phyloP scores from a whole-genome alignment of 1,140 invertebrate species.

The Helicoverpa armigera region DNA sequence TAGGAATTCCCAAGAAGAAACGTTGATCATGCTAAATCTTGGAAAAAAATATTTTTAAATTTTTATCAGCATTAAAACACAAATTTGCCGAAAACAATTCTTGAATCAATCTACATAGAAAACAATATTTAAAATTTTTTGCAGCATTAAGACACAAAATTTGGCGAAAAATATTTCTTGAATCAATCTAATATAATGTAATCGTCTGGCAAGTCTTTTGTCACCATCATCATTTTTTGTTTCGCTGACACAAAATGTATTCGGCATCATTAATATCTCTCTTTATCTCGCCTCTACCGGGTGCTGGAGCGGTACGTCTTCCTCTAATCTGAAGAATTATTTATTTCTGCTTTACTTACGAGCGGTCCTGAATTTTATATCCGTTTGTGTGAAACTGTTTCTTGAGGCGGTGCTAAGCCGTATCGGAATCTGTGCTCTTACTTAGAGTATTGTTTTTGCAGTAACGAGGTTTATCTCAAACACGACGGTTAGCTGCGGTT shows the following conservation, averaged over 20 bases:
- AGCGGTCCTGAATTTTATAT: conserved; percentile 9
- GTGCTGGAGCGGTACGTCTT: conserved; percentile 25
- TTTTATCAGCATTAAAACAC: background rate
- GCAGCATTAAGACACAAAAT: background rate
- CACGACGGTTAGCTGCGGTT: too few relatives aligned
- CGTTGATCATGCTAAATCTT: too few relatives aligned
- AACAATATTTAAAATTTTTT: too few relatives aligned
- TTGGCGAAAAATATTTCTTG: background rate
- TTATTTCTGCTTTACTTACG: conserved; percentile 18
- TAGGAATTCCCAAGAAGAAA: too few relatives aligned
- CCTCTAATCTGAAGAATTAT: conserved; percentile 36
- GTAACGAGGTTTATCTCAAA: too few relatives aligned
- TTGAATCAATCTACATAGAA: background rate
- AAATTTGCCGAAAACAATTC: background rate
- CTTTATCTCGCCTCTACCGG: conserved; percentile 10
- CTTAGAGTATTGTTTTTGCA: too few relatives aligned
- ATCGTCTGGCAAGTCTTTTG: conserved; percentile 14
- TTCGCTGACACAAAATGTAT: conserved; percentile 51
- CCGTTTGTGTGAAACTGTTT: background rate
- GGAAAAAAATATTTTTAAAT: too few relatives aligned
- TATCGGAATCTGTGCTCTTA: background rate
- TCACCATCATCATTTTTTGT: conserved; percentile 26
- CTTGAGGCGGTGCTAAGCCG: background rate
- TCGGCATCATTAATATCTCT: conserved; percentile 52
- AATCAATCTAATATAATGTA: conserved; percentile 1